Evolutionary conservation across 2,113 vertebrate genomes (phyloP), one percentile per base, ranked within the genome.

Genomic region (Mirza zaza): DNA sequence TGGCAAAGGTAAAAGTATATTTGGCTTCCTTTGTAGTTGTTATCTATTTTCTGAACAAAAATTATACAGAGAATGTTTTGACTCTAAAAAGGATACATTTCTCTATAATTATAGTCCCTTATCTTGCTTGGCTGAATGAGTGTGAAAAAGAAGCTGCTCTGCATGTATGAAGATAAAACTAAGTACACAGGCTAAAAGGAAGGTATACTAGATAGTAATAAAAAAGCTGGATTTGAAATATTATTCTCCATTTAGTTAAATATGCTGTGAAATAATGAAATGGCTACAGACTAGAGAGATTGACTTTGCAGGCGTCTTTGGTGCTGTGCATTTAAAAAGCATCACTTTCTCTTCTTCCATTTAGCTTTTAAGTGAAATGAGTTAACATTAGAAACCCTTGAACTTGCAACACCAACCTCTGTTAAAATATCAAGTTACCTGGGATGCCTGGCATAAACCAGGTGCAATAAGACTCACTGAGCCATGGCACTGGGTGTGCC

Each of bases 41-140:
- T 80, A 25, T 42, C 45, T 70, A 76, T 95, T 94, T 92, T 87
- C 57, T 63, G 36, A 91, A 73, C 57, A 39, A 75, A 65, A 92
- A 70, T 20, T 63, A 70, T 73, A 1, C 20, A 91, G 68, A 17
- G 13, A 70, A 71, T 20, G 21, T 85, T 91, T 94, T 71, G 48
- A 95, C 32, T 90, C 65, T 77, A 70, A 75, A 76, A 27, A 96
- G 34, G 65, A 85, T 59, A 17, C n/a, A 90, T 91, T 94, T 89
- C 25, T 86, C 17, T 88, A 12, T 76, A 89, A 97, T 91, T 73
- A 73, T 20, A 65, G 3, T 42, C 7, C 12, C 45, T 94, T 94
- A 93, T 93, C 86, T 93, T 86, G 45, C 79, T 95, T 93, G 17
- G 29, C 52, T 82, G 68, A 91, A 25, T 25, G 67, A 79, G 36